These are phyloP conservation scores for Tinamus guttatus DNA, from an alignment of 2,113 vertebrate species.

Conservation along the genomic window DNA sequence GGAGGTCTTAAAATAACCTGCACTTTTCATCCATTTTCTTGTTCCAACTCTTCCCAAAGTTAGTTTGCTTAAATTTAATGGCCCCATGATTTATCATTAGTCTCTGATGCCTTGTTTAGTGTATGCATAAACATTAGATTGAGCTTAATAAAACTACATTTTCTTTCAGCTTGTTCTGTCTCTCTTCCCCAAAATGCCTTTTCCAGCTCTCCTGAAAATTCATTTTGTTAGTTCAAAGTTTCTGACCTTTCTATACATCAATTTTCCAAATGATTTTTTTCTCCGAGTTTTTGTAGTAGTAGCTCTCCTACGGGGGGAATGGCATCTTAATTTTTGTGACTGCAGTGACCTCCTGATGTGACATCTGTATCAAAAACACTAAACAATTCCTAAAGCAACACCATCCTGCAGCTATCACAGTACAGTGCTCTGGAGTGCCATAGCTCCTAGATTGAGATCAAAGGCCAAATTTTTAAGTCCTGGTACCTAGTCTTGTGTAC, in stretches of 20 bases:
- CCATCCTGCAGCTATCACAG: background rate
- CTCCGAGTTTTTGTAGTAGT: background rate
- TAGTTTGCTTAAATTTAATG: background rate
- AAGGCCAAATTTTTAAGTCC: background rate
- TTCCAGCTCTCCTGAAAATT: background rate
- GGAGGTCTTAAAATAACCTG: background rate
- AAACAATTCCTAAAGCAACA: constrained; percentile 7
- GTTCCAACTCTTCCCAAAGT: background rate
- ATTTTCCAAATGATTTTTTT: constrained; percentile 16
- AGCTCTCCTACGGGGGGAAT: background rate
- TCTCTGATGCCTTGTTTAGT: background rate
- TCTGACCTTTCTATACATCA: background rate
- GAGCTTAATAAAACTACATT: background rate
- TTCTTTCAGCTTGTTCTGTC: background rate
- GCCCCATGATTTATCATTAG: background rate
- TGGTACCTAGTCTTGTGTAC: background rate
- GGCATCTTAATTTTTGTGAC: background rate
- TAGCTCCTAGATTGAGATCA: background rate
- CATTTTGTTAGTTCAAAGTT: background rate
- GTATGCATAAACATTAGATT: background rate
- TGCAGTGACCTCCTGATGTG: background rate
- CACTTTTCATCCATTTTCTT: background rate
- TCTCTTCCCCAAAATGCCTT: background rate
- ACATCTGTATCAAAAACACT: background rate
- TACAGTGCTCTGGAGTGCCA: background rate